Evolutionary conservation across 2,797 vertebrate genomes (phyloP), one percentile per base, ranked within the genome.

Genomic region (Hemibagrus guttatus): DNA sequence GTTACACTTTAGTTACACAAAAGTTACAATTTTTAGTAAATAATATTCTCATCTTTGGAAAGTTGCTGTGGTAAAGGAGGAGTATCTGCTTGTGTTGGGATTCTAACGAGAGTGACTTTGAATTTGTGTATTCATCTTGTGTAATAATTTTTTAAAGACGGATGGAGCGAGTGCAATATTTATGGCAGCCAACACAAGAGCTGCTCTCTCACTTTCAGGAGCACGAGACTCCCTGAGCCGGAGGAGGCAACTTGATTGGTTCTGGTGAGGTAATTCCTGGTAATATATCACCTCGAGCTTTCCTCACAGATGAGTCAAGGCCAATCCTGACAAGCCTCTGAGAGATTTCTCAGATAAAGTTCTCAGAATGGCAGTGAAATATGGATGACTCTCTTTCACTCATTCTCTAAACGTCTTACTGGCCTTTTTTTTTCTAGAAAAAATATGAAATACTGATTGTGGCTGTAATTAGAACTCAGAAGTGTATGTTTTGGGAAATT

Each of bases 161-260:
- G 64, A 56, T 28, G 54, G 80, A 6, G 61, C 2, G 8, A 81
- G 86, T 61, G 66, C 26, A 42, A 84, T 85, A 87, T 81, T 85
- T 75, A 85, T 63, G 8, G 19, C 13, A 13, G 11, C 49, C 35
- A 54, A 46, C 72, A 46, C 16, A n/a, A 61, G 81, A 89, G 75
- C 63, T 35, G 56, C 85, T 90, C 82, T 14, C 86, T 85, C 87
- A 35, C 81, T 86, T 81, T 83, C 72, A 83, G 81, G 66, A 52
- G 39, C 16, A 13, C 42, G 39, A 23, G 86, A 66, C 69, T 85
- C 85, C 68, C 69, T 56, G 61, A 84, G 83, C 64, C 28, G 16
- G 31, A 84, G 79, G 71, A 80, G 69, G 82, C 74, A 78, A 81
- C 86, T 76, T 46, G 79, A 90, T 90, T 88, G 87, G 85, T 90